Base-by-base conservation (phyloP, 2,797 vertebrate genomes). In the Amniataba percoides region DNA sequence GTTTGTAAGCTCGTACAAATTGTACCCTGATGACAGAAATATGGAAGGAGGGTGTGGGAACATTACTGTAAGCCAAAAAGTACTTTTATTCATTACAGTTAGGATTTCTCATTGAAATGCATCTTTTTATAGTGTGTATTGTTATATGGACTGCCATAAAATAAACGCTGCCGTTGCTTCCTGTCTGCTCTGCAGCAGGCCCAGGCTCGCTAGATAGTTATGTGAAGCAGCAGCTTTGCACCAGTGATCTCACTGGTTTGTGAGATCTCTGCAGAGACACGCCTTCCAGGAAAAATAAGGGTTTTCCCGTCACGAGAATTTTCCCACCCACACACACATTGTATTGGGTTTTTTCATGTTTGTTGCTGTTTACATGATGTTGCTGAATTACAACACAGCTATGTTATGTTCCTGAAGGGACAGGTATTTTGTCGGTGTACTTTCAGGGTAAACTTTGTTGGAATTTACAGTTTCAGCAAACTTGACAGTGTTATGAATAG, bases 241-340 rank as follows among this genome's bases (percentile, higher is more conserved):
- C 63, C 61, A 83, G 53, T 80, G 80, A 85, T 74, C 76, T 86
- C 71, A 83, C 65, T 84, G 66, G 71, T 81, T 84, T 80, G 63
- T 60, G 48, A 84, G 69, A 69, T 81, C 74, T 82, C 74, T 71
- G 75, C 82, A 86, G 77, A 65, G 49, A 73, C 77, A 81, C n/a
- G 62, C 78, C 84, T 90, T 88, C 62, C 48, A 71, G 75, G 77
- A 85, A 90, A 89, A 89, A 78, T 59, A 43, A 72, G 84, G 85
- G 84, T 72, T 86, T 92, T 90, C 84, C 85, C 77, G 2, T 88
- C 61, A 65, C 39, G 87, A 84, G 73, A 85, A 86, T 85, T 80
- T 82, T 81, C 71, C 84, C 73, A 84, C 66, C 57, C 76, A 81
- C 71, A 58, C 59, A 76, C 45, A 60, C 31, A 0, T 23, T 62